Percentiles rank a stretch among this genome's conserved stretches.
Conservation (phyloP, 2,888 invertebrate species). For the Phymatocera aterrima region DNA sequence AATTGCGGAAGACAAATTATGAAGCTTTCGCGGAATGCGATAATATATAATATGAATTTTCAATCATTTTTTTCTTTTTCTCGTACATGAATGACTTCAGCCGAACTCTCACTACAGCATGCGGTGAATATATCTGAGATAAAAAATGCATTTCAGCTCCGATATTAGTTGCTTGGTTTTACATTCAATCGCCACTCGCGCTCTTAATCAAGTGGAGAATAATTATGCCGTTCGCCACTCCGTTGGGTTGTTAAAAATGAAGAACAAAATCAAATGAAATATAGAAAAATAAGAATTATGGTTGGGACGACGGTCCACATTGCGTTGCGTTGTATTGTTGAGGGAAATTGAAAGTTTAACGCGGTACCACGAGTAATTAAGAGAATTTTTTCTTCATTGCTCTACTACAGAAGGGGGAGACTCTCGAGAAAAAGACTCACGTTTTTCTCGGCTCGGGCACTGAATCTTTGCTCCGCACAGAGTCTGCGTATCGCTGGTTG, state of each 20-base stretch:
- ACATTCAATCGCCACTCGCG: neutral
- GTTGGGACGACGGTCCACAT: neutral
- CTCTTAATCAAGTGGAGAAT: neutral
- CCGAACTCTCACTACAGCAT: too few relatives aligned
- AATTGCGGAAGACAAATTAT: too few relatives aligned
- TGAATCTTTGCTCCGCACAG: slow-evolving; percentile 10
- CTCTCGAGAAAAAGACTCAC: neutral
- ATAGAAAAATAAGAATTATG: neutral
- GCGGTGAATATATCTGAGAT: too few relatives aligned
- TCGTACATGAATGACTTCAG: too few relatives aligned
- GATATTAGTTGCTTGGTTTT: too few relatives aligned
- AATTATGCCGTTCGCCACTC: slow-evolving; percentile 20
- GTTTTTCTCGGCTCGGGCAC: neutral
- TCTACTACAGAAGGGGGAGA: neutral
- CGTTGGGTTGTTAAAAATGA: neutral
- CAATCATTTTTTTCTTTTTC: too few relatives aligned
- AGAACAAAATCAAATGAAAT: neutral
- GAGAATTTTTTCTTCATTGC: slow-evolving; percentile 7
- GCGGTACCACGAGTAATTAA: slow-evolving; percentile 15
- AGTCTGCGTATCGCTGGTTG: slow-evolving; percentile 3
- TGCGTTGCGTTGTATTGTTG: neutral
- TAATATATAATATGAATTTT: too few relatives aligned
- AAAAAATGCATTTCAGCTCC: too few relatives aligned
- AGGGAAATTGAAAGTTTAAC: slow-evolving; percentile 16
- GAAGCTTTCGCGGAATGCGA: too few relatives aligned